Evolutionary conservation across 2,113 vertebrate genomes (phyloP).

Genomic region (Thryonomys swinderianus): DNA sequence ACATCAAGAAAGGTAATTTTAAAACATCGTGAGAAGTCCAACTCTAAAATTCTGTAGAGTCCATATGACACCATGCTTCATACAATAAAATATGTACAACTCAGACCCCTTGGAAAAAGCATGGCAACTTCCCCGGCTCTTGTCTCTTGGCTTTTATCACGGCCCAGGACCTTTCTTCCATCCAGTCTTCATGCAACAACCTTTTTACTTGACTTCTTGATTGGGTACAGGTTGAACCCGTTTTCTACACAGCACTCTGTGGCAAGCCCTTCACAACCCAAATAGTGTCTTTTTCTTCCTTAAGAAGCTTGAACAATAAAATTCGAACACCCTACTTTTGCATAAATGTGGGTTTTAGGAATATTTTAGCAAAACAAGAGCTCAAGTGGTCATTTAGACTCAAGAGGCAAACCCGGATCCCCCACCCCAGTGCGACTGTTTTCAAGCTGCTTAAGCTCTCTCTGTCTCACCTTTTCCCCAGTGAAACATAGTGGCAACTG

Average conservation of each 20-base stretch:
- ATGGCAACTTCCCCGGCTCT: not conserved
- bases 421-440: not conserved
- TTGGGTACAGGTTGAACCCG: not conserved
- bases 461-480: not conserved
- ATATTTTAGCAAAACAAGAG: not conserved
- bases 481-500: not conserved
- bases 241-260: not conserved
- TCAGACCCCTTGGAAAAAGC: not conserved
- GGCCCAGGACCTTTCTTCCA: not conserved
- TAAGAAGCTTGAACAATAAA: constrained; percentile 17
- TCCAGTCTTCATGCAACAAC: not conserved
- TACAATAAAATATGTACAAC: not conserved
- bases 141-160: not conserved
- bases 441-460: not conserved
- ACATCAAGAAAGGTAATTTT: constrained; percentile 24
- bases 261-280: not conserved
- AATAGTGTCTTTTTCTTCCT: not conserved
- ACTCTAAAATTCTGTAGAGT: not conserved
- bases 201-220: not conserved
- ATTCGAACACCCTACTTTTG: not conserved
- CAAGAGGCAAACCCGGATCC: not conserved
- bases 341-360: not conserved
- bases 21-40: constrained; percentile 21
- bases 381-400: not conserved
- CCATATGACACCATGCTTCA: not conserved